Percentiles rank a stretch among this genome's conserved stretches.
phyloP scores from a whole-genome alignment of 2,888 invertebrate species.

The Dynastes hyllus region DNA sequence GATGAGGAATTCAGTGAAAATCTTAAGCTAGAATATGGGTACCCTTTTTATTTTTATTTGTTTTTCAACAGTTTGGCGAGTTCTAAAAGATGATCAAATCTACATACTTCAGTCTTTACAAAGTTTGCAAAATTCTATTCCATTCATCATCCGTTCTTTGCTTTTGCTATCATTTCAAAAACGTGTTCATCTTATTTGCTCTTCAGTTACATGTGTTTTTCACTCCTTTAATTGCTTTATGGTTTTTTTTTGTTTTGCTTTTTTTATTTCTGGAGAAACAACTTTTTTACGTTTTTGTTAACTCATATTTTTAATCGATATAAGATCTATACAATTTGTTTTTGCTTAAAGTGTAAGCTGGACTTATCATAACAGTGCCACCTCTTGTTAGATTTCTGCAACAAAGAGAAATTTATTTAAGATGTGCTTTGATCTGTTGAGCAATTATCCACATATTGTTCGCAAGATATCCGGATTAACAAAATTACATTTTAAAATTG shows the following conservation, averaged over 20 bases:
- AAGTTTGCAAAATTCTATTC: constrained; percentile 34
- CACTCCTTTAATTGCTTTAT: neutral
- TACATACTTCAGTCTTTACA: constrained; percentile 33
- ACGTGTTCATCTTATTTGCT: neutral
- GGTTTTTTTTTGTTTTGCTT: neutral
- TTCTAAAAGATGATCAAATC: neutral
- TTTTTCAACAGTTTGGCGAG: too few species aligned
- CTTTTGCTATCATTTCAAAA: constrained; percentile 1
- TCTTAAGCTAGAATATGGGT: too few species aligned
- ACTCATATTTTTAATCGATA: constrained; percentile 60
- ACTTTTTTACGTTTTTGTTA: neutral
- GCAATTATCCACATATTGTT: too few species aligned
- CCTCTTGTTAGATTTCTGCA: constrained; percentile 88
- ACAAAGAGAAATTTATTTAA: constrained; percentile 46
- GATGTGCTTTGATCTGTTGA: too few species aligned
- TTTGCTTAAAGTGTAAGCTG: constrained; percentile 91
- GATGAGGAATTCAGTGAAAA: too few species aligned
- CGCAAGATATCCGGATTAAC: too few species aligned
- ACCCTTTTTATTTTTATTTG: too few species aligned
- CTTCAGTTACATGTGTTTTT: neutral
- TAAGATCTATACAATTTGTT: constrained; percentile 91
- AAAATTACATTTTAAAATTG: too few species aligned
- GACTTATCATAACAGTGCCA: constrained; percentile 91
- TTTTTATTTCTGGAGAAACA: constrained; percentile 7
- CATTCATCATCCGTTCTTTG: neutral